Base-by-base conservation (phyloP, 2,797 vertebrate species). In the Geotria australis region DNA sequence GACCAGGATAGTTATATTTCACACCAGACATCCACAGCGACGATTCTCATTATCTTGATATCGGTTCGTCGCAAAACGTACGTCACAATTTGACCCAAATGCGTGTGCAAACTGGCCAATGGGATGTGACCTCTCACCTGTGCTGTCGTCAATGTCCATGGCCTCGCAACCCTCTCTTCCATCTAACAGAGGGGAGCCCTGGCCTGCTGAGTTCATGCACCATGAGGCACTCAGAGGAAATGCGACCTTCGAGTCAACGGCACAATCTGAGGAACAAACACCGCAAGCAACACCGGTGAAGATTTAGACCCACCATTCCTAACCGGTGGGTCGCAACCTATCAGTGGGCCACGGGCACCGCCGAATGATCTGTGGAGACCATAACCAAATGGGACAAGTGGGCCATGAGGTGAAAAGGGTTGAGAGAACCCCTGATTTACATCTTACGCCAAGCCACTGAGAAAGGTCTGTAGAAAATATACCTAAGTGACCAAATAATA, bases 1-100 rank as follows among this genome's bases (percentile, higher is more conserved):
- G 13, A 49, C 7, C 12, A 53, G 48, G 46, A 13, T 14, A 48
- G 24, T 59, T 57, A 10, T 13, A 47, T 11, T 8, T 56, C 12
- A 60, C 9, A 57, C 47, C 60, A 11, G 66, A 38, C 5, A 38
- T 38, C 38, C 24, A n/a, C n/a, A n/a, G n/a, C n/a, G n/a, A n/a
- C n/a, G n/a, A n/a, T n/a, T n/a, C 24, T 38, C 24, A 24, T 38
- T 38, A 38, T 38, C 24, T 38, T 38, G 24, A 38, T 38, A 38
- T 24, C 5, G 5, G 3, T 38, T 38, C 24, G 5, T 38, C 24
- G 24, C 24, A 38, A 38, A 38, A 38, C 5, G 38, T 38, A 24
- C 24, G 24, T 38, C 38, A 38, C 24, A 38, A 38, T 38, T 24
- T 24, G 24, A 24, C 24, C 24, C 24, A 24, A 24, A 24, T 5